A percentile compares a stretch with the other conserved stretches of the same genome.
phyloP scores from a whole-genome alignment of 2,113 vertebrate species.

The Meriones unguiculatus region DNA sequence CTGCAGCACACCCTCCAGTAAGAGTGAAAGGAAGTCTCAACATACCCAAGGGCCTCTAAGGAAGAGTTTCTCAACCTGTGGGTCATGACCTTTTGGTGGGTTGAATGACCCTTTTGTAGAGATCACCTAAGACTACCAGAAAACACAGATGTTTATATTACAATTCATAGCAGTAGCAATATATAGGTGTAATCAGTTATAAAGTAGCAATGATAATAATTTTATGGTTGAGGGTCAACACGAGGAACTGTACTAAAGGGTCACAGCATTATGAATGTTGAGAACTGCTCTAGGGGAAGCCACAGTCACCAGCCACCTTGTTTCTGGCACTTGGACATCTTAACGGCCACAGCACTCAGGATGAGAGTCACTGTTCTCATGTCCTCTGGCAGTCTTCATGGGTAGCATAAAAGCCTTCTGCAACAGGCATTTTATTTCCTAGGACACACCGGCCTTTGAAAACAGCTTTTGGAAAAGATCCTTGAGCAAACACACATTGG shows the following conservation, averaged over 20 bases:
- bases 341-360: neutral
- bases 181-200: neutral
- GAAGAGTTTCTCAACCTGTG: neutral
- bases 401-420: constrained; percentile 3
- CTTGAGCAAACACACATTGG: neutral
- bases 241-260: neutral
- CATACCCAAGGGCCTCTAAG: neutral
- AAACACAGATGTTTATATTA: neutral
- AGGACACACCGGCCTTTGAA: constrained; percentile 30
- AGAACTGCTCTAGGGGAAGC: no score
- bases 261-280: neutral
- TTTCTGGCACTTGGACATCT: neutral
- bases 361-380: neutral
- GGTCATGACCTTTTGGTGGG: neutral
- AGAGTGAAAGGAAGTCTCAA: neutral
- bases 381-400: neutral
- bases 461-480: neutral
- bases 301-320: neutral
- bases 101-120: neutral
- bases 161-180: neutral
- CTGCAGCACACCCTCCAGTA: neutral
- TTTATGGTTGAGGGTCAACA: neutral
- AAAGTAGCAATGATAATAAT: neutral
- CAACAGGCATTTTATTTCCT: constrained; percentile 2
- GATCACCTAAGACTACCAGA: neutral